Percentiles rank a stretch among this genome's conserved stretches.
phyloP scores from a whole-genome alignment of 2,888 invertebrate species.

The Trachelus stipa region DNA sequence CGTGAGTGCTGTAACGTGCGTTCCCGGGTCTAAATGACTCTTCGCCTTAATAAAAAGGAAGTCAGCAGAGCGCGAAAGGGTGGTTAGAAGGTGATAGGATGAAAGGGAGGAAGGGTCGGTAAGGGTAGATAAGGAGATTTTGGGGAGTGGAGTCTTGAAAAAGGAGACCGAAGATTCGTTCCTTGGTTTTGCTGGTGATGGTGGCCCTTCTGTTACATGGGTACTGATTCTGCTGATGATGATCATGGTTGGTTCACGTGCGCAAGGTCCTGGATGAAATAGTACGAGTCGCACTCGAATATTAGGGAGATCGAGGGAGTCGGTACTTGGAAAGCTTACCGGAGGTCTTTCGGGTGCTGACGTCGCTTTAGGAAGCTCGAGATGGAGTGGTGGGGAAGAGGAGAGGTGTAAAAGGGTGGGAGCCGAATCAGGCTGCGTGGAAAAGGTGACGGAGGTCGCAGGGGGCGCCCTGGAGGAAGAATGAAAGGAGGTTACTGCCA shows the following conservation, averaged over 20 bases:
- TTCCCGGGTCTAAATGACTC: background rate
- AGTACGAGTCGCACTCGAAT: conserved; percentile 23
- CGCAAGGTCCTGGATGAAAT: background rate
- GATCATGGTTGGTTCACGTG: background rate
- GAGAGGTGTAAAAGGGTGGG: background rate
- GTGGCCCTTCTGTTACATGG: background rate
- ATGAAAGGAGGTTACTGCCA: conserved; percentile 28
- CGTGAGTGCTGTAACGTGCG: background rate
- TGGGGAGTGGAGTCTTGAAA: background rate
- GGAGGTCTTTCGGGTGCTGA: background rate
- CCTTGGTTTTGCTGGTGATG: background rate
- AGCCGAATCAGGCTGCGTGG: conserved; percentile 19
- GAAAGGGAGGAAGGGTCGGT: background rate
- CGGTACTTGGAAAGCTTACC: conserved; percentile 4
- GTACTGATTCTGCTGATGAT: background rate
- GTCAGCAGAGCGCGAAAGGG: background rate
- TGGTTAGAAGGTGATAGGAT: background rate
- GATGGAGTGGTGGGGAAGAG: background rate
- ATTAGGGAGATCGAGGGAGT: conserved; percentile 39
- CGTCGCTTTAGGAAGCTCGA: background rate
- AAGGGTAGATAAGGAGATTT: background rate
- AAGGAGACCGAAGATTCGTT: background rate
- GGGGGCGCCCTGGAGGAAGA: conserved; percentile 25
- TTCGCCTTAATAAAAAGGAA: background rate
- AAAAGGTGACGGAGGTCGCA: conserved; percentile 32